phyloP scores from a whole-genome alignment of 2,888 invertebrate genomes.

The Meta bourneti region DNA sequence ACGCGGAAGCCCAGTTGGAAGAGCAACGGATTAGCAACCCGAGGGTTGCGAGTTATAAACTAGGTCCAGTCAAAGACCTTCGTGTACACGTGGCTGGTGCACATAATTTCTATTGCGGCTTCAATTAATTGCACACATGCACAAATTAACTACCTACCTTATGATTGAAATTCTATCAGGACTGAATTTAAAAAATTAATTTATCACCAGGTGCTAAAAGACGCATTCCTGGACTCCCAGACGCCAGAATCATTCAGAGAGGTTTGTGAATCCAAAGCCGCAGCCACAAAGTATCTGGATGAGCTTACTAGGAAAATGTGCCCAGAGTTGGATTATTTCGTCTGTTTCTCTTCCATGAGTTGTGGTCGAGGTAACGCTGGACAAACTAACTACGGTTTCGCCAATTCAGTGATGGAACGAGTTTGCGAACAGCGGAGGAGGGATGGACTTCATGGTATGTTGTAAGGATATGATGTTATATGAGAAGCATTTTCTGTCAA shows the following conservation, averaged over 20 bases:
- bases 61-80: no score
- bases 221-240: conserved; percentile 92
- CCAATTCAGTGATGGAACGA: conserved; percentile 98
- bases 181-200: no score
- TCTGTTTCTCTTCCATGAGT: conserved; percentile 86
- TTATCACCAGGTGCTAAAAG: conserved; percentile 85
- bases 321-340: conserved; percentile 87
- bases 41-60: no score
- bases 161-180: no score
- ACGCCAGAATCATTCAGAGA: conserved; percentile 88
- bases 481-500: no score
- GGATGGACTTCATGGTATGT: conserved; percentile 88
- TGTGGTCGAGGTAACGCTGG: conserved; percentile 98
- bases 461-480: no score
- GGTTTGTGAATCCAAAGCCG: conserved; percentile 91
- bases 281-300: conserved; percentile 91
- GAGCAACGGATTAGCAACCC: no score
- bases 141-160: background rate
- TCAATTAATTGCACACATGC: background rate
- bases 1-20: no score
- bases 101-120: no score
- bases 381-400: conserved; percentile 95
- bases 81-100: no score
- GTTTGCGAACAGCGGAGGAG: conserved; percentile 91
- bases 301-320: conserved; percentile 88